Conservation (phyloP, 2,888 invertebrate species). For the Philereme vetulata region DNA sequence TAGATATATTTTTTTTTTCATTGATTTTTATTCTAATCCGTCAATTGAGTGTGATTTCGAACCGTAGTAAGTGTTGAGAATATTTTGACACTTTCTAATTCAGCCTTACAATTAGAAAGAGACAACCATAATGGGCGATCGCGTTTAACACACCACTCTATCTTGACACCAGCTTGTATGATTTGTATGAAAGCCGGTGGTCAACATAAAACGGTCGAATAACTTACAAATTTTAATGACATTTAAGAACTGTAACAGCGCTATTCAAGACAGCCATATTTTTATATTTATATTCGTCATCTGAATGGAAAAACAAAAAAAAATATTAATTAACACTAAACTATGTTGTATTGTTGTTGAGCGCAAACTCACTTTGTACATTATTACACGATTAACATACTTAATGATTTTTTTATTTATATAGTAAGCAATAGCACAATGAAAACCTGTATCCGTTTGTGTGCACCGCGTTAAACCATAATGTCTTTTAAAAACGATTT, state of each 20-base stretch:
- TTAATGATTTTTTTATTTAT: conserved; percentile 57
- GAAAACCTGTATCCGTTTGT: conserved; percentile 41
- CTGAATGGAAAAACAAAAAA: conserved; percentile 32
- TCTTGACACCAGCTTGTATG: conserved; percentile 28
- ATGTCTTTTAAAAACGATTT: conserved; percentile 40
- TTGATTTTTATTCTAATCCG: conserved; percentile 41
- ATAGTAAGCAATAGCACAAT: conserved; percentile 69
- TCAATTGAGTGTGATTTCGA: conserved; percentile 37
- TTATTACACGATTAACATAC: conserved; percentile 74
- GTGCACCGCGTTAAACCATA: conserved; percentile 44
- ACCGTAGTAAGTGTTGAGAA: conserved; percentile 33
- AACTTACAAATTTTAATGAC: conserved; percentile 39
- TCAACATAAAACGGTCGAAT: conserved; percentile 40
- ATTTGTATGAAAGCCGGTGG: conserved; percentile 30
- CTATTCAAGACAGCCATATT: conserved; percentile 63
- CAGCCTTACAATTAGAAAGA: conserved; percentile 83
- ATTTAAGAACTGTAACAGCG: conserved; percentile 57
- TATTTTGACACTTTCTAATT: conserved; percentile 77
- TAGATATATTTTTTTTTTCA: conserved; percentile 35
- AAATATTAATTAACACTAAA: conserved; percentile 62
- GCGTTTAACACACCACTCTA: conserved; percentile 43
- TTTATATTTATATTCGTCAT: conserved; percentile 54
- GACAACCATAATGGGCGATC: conserved; percentile 67
- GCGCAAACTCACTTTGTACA: conserved; percentile 82
- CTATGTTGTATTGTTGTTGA: conserved; percentile 77